A percentile compares a stretch with the other conserved stretches of the same genome.
phyloP scores from a whole-genome alignment of 1,140 invertebrate genomes.

The Asobara japonica region DNA sequence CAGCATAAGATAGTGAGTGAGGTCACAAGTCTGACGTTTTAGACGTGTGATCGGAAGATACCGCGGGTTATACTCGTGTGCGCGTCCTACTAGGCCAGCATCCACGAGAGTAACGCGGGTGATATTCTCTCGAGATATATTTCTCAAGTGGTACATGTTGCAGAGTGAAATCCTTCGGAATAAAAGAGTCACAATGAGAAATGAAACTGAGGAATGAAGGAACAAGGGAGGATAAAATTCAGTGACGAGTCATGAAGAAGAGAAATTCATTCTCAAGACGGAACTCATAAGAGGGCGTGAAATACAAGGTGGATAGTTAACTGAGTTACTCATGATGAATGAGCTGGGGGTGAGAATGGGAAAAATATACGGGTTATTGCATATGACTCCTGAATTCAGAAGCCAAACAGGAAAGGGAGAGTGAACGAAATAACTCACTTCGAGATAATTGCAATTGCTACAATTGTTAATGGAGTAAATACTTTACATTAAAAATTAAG shows the following conservation, averaged over 20 bases:
- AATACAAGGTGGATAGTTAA: not conserved
- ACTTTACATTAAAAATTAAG: no score
- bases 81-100: conserved; percentile 2
- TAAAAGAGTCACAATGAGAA: conserved; percentile 9
- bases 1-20: conserved; percentile 51
- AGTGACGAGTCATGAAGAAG: conserved; percentile 2
- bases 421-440: no score
- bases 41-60: conserved; percentile 60
- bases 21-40: conserved; percentile 58
- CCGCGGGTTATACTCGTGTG: conserved; percentile 7
- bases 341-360: not conserved
- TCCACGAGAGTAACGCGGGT: not conserved
- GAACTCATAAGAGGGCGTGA: conserved; percentile 4
- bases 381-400: not conserved
- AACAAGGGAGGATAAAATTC: not conserved
- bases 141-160: not conserved
- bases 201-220: not conserved
- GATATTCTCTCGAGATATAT: not conserved
- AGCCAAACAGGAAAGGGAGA: not conserved
- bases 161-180: not conserved
- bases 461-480: no score
- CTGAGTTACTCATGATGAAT: not conserved
- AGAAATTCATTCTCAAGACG: not conserved
- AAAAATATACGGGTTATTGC: not conserved
- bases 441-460: no score